Evolutionary conservation across 2,113 vertebrate species (phyloP), one percentile per base, ranked within the genome.

Genomic region (Melanostigma gelatinosum): DNA sequence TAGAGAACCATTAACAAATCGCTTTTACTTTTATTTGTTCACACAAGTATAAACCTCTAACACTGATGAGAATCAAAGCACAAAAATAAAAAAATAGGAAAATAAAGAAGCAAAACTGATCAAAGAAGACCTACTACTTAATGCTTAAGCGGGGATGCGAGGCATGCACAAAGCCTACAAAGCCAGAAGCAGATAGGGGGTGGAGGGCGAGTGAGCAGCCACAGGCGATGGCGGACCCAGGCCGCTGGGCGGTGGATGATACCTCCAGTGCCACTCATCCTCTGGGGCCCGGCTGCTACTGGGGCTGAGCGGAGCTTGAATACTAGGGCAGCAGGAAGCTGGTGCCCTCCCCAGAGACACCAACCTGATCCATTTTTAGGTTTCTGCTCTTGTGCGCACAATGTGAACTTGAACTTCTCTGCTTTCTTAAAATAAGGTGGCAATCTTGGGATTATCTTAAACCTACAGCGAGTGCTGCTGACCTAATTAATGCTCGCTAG

Each of bases 371-470:
- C 93, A 90, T 92, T 93, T 94, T 94, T 95, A 94, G 93, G 79
- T 87, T 89, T 80, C 79, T 87, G 79, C 90, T 86, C 86, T 87
- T 80, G 73, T 77, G 73, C 62, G 55, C 91, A 93, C 82, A 90
- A 87, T 83, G 88, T 93, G 86, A 94, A 94, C 93, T 93, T 94
- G 91, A 95, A 94, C 93, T 94, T 90, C 80, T 87, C 75, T 55
- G 84, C 86, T 81, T 92, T 93, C 92, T 93, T 94, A 95, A 95
- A 95, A 95, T 95, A 94, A 93, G 77, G 88, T 91, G 91, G 85
- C 93, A 93, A 94, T 94, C 92, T 94, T 91, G 89, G 93, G 93
- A 95, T 94, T 95, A 93, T 89, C 81, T 87, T 85, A 88, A 93
- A 93, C 87, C 91, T 90, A 89, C 80, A 88, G 89, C 72, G 80